A percentile compares a stretch with the other conserved stretches of the same genome.
Evolutionary conservation across 2,113 vertebrate species (phyloP).

Genomic region (Cnemophilus loriae): DNA sequence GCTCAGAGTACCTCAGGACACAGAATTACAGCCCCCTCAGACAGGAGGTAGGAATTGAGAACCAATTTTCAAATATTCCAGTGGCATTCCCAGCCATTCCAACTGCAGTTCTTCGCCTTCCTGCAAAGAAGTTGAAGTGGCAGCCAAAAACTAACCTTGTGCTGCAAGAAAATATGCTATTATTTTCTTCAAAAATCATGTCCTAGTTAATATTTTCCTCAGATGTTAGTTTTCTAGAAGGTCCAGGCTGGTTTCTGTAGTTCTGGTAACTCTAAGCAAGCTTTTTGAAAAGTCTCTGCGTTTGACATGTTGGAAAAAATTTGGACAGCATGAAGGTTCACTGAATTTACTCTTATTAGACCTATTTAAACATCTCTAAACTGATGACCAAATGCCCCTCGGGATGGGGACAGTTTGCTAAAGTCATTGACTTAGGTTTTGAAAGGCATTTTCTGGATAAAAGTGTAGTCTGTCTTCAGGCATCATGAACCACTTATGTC

Average conservation of each 20-base stretch:
- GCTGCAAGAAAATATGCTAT: neutral
- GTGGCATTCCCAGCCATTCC: neutral
- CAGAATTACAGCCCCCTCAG: neutral
- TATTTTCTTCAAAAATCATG: neutral
- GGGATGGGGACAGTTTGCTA: neutral
- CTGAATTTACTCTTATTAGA: neutral
- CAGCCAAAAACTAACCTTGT: neutral
- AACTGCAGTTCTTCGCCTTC: neutral
- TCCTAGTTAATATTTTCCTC: neutral
- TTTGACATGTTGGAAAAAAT: neutral
- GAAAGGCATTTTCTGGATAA: neutral
- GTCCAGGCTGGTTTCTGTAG: neutral
- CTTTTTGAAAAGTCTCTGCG: neutral
- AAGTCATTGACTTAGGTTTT: neutral
- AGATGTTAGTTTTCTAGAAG: neutral
- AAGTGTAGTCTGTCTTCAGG: neutral
- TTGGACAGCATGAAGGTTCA: neutral
- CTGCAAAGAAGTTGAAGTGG: neutral
- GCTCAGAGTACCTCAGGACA: neutral
- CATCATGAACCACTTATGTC: neutral
- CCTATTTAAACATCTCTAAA: neutral
- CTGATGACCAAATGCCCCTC: neutral
- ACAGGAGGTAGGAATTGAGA: neutral
- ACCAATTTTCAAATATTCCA: neutral
- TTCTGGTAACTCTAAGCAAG: neutral